Percentiles rank a stretch among this genome's conserved stretches.
These are phyloP conservation scores for Rhogogaster chlorosoma DNA, from an alignment of 2,888 invertebrate genomes.

Conservation along the genomic window DNA sequence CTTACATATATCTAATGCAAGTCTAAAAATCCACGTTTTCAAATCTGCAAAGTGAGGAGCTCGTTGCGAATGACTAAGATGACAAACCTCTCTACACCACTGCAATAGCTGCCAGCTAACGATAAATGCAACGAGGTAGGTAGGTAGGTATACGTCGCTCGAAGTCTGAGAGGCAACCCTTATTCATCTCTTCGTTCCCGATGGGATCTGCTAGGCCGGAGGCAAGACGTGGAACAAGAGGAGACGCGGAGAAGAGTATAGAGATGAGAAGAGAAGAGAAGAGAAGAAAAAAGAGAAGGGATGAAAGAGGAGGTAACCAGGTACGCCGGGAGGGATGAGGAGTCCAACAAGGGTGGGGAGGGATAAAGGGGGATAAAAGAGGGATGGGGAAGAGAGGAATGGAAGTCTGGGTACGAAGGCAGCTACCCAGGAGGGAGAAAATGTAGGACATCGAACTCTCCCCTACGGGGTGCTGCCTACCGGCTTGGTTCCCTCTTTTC, in stretches of 20 bases:
- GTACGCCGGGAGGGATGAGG: constrained; percentile 42
- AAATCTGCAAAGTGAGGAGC: constrained; percentile 5
- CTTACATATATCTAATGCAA: neutral
- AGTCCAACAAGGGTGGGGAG: constrained; percentile 31
- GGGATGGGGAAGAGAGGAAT: constrained; percentile 25
- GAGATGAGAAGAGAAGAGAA: constrained; percentile 45
- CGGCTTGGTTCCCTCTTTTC: constrained; percentile 28
- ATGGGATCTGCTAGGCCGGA: constrained; percentile 63
- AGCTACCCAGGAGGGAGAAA: constrained; percentile 62
- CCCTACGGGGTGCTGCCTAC: constrained; percentile 54
- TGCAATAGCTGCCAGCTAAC: constrained; percentile 53
- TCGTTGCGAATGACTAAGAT: constrained; percentile 2
- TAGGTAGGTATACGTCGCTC: constrained; percentile 57
- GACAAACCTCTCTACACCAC: constrained; percentile 3
- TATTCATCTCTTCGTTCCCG: constrained; percentile 59
- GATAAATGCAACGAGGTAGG: constrained; percentile 65
- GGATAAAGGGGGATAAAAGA: constrained; percentile 17
- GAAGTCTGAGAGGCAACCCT: constrained; percentile 57
- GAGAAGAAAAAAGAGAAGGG: constrained; percentile 45
- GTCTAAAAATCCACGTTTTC: neutral
- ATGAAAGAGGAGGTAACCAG: constrained; percentile 50
- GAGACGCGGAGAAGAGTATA: constrained; percentile 41
- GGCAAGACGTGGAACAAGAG: constrained; percentile 52
- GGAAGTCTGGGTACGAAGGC: constrained; percentile 47
- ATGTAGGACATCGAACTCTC: constrained; percentile 72